phyloP scores from a whole-genome alignment of 2,888 invertebrate genomes.

The Psococerastis gibbosa region DNA sequence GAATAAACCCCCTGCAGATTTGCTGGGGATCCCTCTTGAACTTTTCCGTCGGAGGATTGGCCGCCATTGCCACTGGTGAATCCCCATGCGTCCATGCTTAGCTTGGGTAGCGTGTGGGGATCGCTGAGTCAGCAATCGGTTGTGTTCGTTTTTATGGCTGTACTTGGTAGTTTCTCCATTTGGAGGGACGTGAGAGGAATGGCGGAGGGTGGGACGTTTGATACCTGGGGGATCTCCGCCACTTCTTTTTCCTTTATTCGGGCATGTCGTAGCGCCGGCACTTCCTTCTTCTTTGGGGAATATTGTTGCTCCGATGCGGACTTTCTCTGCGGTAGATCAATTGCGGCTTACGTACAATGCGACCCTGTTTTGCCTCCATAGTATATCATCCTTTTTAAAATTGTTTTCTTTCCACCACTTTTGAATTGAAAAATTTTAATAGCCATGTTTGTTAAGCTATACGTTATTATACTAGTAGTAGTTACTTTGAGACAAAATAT shows the following conservation, averaged over 20 bases:
- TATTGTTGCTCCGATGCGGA: too few species aligned
- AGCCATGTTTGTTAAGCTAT: too few species aligned
- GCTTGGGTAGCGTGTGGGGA: neutral
- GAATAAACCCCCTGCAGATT: conserved; percentile 8
- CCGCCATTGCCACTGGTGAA: neutral
- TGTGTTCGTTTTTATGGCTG: neutral
- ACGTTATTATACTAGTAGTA: too few species aligned
- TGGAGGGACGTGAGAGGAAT: conserved; percentile 6
- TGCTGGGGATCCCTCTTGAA: conserved; percentile 2
- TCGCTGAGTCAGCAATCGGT: neutral
- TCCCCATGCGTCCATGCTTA: neutral
- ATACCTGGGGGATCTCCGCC: neutral
- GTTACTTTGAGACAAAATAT: too few species aligned
- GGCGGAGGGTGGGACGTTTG: conserved; percentile 2
- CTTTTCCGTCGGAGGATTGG: conserved; percentile 5
- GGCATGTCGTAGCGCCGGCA: too few species aligned
- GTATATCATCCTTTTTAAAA: too few species aligned
- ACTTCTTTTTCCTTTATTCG: neutral
- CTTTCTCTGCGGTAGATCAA: too few species aligned
- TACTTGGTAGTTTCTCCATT: conserved; percentile 10
- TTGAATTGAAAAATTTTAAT: too few species aligned
- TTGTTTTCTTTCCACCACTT: too few species aligned
- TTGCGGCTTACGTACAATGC: too few species aligned
- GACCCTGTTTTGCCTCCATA: too few species aligned
- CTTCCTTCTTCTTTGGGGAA: too few species aligned